A percentile compares a stretch with the other conserved stretches of the same genome.
Evolutionary conservation across 1,140 invertebrate genomes (phyloP).

Genomic region (Pachyrhynchus sulphureomaculatus): DNA sequence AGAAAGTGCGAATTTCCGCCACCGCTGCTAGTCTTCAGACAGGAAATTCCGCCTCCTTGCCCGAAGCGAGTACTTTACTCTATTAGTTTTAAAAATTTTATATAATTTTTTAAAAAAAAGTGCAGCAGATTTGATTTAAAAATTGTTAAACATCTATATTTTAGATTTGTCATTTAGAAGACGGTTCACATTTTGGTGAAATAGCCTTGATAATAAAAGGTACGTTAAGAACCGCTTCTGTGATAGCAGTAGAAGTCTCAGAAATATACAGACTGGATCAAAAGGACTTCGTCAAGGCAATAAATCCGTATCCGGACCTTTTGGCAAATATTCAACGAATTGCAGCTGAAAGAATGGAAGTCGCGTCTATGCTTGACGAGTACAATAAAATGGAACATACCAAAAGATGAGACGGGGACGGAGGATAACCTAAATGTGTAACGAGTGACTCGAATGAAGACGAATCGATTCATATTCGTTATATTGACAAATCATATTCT

Average conservation of each 20-base stretch:
- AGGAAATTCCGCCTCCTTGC: too few species aligned
- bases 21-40: too few species aligned
- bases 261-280: conserved; percentile 60
- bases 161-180: conserved; percentile 61
- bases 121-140: too few species aligned
- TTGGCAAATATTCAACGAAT: conserved; percentile 60
- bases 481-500: too few species aligned
- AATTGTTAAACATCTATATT: conserved; percentile 31
- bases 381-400: conserved; percentile 38
- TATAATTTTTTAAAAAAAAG: too few species aligned
- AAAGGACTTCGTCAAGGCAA: conserved; percentile 58
- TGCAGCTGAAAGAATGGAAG: conserved; percentile 57
- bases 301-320: conserved; percentile 60
- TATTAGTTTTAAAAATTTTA: too few species aligned
- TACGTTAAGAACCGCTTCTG: conserved; percentile 56
- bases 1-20: too few species aligned
- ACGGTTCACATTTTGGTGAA: conserved; percentile 63
- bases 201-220: conserved; percentile 59
- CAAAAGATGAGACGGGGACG: too few species aligned
- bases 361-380: conserved; percentile 53
- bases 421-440: too few species aligned
- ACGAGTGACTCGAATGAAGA: too few species aligned
- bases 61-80: too few species aligned
- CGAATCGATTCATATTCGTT: too few species aligned
- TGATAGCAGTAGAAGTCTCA: conserved; percentile 60